Evolutionary conservation across 2,113 vertebrate genomes (phyloP).

Genomic region (Dolichotis patagonum): DNA sequence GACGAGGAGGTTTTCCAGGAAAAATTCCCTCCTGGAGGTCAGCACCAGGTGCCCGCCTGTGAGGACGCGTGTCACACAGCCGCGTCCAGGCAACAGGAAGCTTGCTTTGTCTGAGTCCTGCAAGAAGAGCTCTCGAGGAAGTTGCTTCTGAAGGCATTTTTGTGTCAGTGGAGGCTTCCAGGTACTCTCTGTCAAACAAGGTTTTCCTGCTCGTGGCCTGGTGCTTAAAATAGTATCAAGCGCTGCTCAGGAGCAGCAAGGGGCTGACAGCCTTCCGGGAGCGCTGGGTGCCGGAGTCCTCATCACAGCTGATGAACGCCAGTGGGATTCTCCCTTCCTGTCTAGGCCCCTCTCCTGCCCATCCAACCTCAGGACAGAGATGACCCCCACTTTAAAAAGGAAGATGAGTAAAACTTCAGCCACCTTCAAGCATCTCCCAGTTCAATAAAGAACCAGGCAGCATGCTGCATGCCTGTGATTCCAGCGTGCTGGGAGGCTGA

Average conservation of each 20-base stretch:
- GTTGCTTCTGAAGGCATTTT: not conserved
- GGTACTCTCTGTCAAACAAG: slow-evolving; percentile 7
- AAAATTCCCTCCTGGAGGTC: not conserved
- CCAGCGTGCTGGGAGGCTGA: not conserved
- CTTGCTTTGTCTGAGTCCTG: not conserved
- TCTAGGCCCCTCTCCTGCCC: too few relatives aligned
- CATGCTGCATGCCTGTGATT: not conserved
- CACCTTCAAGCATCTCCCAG: not conserved
- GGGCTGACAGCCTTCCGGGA: not conserved
- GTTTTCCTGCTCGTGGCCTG: not conserved
- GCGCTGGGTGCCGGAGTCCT: not conserved
- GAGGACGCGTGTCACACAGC: fast-evolving
- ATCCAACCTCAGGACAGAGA: not conserved
- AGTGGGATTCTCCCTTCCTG: not conserved
- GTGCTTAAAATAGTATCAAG: slow-evolving; percentile 49
- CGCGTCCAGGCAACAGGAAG: not conserved
- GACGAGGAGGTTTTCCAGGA: not conserved
- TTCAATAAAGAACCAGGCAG: not conserved
- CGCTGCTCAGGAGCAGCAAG: not conserved
- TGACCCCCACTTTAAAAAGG: not conserved
- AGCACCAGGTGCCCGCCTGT: not conserved
- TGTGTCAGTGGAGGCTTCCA: not conserved
- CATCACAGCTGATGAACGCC: not conserved
- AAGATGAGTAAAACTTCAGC: not conserved
- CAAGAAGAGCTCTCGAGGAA: not conserved